phyloP scores from a whole-genome alignment of 2,797 vertebrate species.

The Cyprinodon diabolis region DNA sequence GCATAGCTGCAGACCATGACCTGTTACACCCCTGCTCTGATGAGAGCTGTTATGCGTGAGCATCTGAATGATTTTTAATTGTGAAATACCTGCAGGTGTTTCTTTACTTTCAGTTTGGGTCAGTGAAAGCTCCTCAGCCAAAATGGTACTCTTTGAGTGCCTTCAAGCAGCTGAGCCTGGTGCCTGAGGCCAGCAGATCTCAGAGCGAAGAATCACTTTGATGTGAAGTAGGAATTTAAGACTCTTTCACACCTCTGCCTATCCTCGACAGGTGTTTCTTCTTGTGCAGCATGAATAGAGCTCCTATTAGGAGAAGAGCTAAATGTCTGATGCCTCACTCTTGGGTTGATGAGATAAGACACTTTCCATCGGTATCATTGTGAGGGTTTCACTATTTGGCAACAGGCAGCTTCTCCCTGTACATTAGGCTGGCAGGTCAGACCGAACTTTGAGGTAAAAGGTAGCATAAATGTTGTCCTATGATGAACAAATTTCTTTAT shows the following conservation, averaged over 20 bases:
- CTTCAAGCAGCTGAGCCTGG: neutral
- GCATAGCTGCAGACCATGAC: neutral
- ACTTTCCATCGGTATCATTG: neutral
- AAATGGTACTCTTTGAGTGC: neutral
- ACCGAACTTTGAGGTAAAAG: no score
- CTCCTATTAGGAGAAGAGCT: neutral
- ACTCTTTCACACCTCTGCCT: neutral
- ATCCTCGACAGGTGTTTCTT: neutral
- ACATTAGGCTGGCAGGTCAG: no score
- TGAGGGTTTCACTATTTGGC: no score
- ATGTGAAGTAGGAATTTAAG: constrained; percentile 8
- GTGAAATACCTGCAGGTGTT: constrained; percentile 7
- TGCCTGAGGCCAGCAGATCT: constrained; percentile 3
- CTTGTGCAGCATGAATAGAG: neutral
- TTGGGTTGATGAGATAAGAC: neutral
- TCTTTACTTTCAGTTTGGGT: constrained; percentile 2
- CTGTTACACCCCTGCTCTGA: neutral
- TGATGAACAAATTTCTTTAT: no score
- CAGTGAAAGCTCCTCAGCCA: neutral
- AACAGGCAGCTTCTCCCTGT: no score
- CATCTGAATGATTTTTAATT: neutral
- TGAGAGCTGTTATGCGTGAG: neutral
- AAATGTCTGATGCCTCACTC: neutral
- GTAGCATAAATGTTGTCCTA: no score
- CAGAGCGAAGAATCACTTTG: neutral